Evolutionary conservation across 37 sponge, comb jelly and placozoan species (phyloP).

Genomic region (Cliona cf. orientalis): DNA sequence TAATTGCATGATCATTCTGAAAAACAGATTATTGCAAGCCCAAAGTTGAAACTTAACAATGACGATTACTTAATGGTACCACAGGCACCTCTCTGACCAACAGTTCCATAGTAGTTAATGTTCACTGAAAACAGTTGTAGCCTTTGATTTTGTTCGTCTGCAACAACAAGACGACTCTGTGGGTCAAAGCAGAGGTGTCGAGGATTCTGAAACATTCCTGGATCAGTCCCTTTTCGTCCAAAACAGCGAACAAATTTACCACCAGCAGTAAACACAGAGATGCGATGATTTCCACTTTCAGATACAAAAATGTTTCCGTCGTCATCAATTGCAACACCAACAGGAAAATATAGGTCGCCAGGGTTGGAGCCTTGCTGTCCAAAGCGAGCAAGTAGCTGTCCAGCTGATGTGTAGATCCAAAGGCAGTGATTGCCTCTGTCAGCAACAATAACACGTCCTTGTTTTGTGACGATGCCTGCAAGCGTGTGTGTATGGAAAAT

Average conservation of each 20-base stretch:
- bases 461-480: conserved; percentile 32
- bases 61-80: too few species aligned
- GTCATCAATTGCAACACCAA: conserved; percentile 40
- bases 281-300: conserved; percentile 56
- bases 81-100: too few species aligned
- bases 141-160: conserved; percentile 49
- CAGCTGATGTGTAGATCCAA: conserved; percentile 28
- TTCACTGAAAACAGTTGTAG: conserved; percentile 55
- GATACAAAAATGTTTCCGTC: conserved; percentile 43
- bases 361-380: conserved; percentile 27
- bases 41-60: too few species aligned
- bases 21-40: too few species aligned
- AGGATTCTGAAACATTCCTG: conserved; percentile 38
- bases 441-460: conserved; percentile 18
- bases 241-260: conserved; percentile 50
- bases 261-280: conserved; percentile 28
- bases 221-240: conserved; percentile 44
- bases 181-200: conserved; percentile 37
- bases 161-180: conserved; percentile 27
- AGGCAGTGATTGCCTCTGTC: conserved; percentile 44
- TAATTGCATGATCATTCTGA: too few species aligned
- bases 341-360: conserved; percentile 38
- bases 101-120: too few species aligned
- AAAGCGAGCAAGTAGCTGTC: not conserved
- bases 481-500: too few species aligned